Base-by-base conservation (phyloP, 1,140 invertebrate species). In the Ruditapes philippinarum region DNA sequence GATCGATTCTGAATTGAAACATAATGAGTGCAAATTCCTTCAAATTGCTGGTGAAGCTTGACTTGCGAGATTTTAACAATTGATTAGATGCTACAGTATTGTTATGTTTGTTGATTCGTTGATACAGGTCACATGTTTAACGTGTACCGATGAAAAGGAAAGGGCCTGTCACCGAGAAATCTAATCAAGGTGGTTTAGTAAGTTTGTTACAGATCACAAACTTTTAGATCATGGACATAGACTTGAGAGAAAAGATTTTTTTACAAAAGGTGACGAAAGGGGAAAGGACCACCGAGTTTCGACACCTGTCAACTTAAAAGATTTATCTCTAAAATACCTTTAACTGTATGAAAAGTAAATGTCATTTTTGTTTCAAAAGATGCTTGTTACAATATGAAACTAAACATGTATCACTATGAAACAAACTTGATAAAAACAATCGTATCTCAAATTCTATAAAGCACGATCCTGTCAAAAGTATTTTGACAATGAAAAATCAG, bases 21-120 rank as follows among this genome's bases (percentile, higher is more conserved):
- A 42, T 81, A 81, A 81, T 81, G 79, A 65, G 57, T 57, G 36
- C 51, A 81, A 62, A 81, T 81, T 65, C 79, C 79, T 57, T 62
- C 79, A 62, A 65, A 81, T 19, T 81, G 60, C 33, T 57, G 79
- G 36, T 62, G 36, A 62, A 28, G 36, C 74, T 54, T 54, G 49
- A 54, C 74, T 78, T 5, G 14, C 28, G 11, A 78, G 74, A 78
- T 78, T 31, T 38, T 36, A 78, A 78, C 42, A n/a, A 74, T 1
- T 51, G 74, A 78, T 78, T 78, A 51, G 74, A 78, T 51, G 74
- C 45, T 25, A 33, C 3, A 31, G 74, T 78, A 78, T 78, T 51
- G 74, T 76, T 76, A 57, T 12, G 25, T 0, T 19, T 25, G n/a
- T 36, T 54, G 74, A 38, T 78, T 57, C 28, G 74, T 78, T 51